A percentile compares a stretch with the other conserved stretches of the same genome.
Conservation (phyloP, 2,888 invertebrate species). For the Syrista parreyssii region DNA sequence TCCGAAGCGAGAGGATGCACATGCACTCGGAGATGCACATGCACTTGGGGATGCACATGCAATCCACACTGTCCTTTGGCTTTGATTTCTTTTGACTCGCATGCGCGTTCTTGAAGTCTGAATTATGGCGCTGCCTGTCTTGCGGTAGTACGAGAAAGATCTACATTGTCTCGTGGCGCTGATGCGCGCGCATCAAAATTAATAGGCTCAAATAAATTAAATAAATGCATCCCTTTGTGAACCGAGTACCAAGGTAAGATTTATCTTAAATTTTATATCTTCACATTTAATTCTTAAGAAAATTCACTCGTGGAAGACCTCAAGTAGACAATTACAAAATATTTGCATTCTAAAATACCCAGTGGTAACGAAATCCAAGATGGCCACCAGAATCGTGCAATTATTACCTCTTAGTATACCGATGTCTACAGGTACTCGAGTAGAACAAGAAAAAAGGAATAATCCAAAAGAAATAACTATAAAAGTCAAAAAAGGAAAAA, state of each 20-base stretch:
- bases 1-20: neutral
- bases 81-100: neutral
- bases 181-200: neutral
- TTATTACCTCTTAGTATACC: neutral
- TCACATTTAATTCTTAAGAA: too few relatives aligned
- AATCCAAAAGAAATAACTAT: neutral
- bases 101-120: conserved; percentile 38
- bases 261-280: neutral
- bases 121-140: conserved; percentile 23
- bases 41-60: neutral
- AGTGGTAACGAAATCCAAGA: neutral
- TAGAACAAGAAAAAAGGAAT: neutral
- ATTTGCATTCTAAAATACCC: neutral
- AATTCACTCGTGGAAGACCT: too few relatives aligned
- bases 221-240: neutral
- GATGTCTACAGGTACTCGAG: neutral
- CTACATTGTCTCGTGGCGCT: neutral
- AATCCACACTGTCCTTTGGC: neutral
- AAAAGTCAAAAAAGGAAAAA: neutral
- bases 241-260: neutral
- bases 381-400: neutral
- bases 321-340: too few relatives aligned
- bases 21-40: neutral
- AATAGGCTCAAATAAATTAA: neutral
- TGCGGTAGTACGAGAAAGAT: neutral